Percentiles rank a stretch among this genome's conserved stretches.
These are phyloP conservation scores for Hystrix brachyura DNA, from an alignment of 2,113 vertebrate genomes.

Conservation along the genomic window DNA sequence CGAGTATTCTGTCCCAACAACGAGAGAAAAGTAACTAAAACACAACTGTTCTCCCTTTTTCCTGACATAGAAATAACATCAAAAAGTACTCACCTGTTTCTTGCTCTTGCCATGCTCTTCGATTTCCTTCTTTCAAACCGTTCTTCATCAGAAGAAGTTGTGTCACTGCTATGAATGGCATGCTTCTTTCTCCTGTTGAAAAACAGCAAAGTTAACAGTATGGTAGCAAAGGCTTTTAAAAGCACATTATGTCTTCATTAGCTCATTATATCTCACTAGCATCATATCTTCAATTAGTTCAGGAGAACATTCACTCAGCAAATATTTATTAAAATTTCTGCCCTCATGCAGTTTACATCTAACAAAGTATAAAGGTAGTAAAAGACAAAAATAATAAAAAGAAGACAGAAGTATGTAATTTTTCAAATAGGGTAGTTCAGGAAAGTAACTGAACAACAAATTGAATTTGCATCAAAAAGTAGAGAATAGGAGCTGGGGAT, in stretches of 20 bases:
- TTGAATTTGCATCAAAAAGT: conserved; percentile 21
- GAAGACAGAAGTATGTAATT: not conserved
- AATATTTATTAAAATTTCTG: conserved; percentile 31
- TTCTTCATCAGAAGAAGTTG: conserved; percentile 98
- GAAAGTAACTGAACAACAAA: not conserved
- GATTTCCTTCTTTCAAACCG: conserved; percentile 98
- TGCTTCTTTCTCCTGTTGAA: conserved; percentile 97
- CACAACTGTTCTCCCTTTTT: conserved; percentile 26
- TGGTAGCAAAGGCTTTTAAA: not conserved
- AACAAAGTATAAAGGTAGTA: not conserved
- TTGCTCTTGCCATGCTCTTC: conserved; percentile 98
- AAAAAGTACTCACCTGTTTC: conserved; percentile 92
- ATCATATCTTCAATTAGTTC: not conserved
- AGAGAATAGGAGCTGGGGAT: not conserved
- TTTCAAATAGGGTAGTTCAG: not conserved
- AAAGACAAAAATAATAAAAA: not conserved
- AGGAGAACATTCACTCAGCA: conserved; percentile 39
- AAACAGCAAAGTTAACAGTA: conserved; percentile 62
- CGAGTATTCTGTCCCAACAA: too few species aligned
- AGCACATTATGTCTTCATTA: not conserved
- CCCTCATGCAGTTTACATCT: not conserved
- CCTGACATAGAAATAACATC: not conserved
- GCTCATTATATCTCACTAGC: not conserved
- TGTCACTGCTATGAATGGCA: conserved; percentile 99
- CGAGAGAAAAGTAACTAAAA: too few species aligned